Evolutionary conservation across 2,888 invertebrate species (phyloP), one percentile per base, ranked within the genome.

Genomic region (Nudaria mundana): DNA sequence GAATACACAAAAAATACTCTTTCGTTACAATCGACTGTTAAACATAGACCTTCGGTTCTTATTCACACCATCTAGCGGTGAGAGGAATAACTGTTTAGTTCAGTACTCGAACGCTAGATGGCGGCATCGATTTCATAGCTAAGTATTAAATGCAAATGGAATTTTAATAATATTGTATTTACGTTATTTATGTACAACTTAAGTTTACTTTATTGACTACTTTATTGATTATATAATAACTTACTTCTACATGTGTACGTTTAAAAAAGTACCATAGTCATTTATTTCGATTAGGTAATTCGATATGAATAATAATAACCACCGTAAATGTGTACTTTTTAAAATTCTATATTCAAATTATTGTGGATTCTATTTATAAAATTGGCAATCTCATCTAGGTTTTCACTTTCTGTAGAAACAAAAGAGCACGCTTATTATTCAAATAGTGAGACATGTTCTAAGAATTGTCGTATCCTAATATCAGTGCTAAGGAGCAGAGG

Each of bases 21-120:
- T n/a, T n/a, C n/a, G n/a, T n/a, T n/a, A n/a, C n/a, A n/a, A n/a
- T n/a, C n/a, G n/a, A n/a, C n/a, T n/a, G n/a, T n/a, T n/a, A n/a
- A n/a, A n/a, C n/a, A n/a, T n/a, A n/a, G n/a, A n/a, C n/a, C n/a
- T n/a, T n/a, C n/a, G n/a, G n/a, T n/a, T n/a, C n/a, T n/a, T 20
- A 5, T 5, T 20, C 3, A 41, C 69, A 85, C 81, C 81, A 81
- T 66, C 83, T 83, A 66, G 66, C 53, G 76, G 57, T 36, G 74
- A 81, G 78, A 55, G 61, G 86, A 57, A n/a, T n/a, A 31, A 50
- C 67, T 37, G 48, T 39, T 43, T 54, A 52, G 67, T 86, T 74
- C 56, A 2, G 40, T 46, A 26, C 30, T 40, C 50, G 11, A 37
- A 36, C 63, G 55, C 53, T 56, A 86, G 86, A 76, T 78, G 80